phyloP scores from a whole-genome alignment of 2,888 invertebrate species.

The Eupithecia exiguata region DNA sequence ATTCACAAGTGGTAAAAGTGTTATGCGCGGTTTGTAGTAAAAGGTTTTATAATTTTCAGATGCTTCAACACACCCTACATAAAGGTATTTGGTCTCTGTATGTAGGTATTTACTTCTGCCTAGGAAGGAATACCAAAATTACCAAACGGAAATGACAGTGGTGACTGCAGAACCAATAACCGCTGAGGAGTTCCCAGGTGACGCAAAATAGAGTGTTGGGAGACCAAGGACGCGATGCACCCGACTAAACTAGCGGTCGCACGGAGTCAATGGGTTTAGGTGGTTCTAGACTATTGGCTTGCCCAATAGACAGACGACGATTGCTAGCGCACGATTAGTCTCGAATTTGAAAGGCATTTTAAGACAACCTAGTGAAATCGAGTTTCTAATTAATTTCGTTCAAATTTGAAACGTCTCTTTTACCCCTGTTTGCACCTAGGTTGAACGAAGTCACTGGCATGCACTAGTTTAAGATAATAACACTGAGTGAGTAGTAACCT shows the following conservation, averaged over 20 bases:
- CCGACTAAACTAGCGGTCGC: background rate
- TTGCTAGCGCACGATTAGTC: background rate
- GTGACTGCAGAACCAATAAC: no score
- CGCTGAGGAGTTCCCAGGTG: background rate
- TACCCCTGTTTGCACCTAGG: background rate
- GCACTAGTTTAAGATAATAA: conserved; percentile 3
- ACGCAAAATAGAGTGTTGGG: background rate
- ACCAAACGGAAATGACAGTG: background rate
- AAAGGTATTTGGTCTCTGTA: background rate
- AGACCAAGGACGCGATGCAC: background rate
- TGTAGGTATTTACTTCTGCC: background rate
- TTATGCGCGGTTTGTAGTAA: background rate
- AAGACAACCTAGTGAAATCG: background rate
- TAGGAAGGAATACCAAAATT: background rate
- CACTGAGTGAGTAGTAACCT: conserved; percentile 1
- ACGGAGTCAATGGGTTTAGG: background rate
- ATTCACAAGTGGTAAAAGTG: background rate
- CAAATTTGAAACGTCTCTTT: background rate
- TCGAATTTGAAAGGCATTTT: background rate
- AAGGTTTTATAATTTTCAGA: background rate
- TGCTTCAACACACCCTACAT: background rate
- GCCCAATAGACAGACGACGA: background rate
- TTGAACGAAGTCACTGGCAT: background rate
- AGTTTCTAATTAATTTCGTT: background rate
- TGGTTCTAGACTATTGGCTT: background rate